Evolutionary conservation across 2,888 invertebrate species (phyloP), one percentile per base, ranked within the genome.

Genomic region (Polyommatus iphigenia): DNA sequence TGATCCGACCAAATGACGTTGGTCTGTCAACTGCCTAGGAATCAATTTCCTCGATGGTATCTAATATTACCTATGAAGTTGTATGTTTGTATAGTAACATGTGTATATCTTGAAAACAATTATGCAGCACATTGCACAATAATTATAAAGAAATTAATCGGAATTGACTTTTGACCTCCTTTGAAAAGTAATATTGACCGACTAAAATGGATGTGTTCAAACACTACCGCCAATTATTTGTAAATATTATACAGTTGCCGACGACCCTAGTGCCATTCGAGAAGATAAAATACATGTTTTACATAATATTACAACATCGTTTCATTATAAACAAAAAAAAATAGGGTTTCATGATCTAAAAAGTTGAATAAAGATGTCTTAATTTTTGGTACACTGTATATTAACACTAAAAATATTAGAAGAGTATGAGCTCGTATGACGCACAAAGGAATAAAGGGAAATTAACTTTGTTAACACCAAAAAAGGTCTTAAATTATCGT

Each of bases 281-380:
- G 24, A 24, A 67, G 67, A 67, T 67, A 67, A 29, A 67, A 62
- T 20, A 67, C 67, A 24, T 67, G 15, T 67, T 67, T 29, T 67
- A 29, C 24, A 67, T 67, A 67, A 29, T 67, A 67, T 29, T 67
- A 15, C 5, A 67, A 67, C 2, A 67, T 67, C 13, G 1, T 67
- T 67, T 24, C 24, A 62, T 29, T 62, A 29, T 29, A 67, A 67
- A 13, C 5, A 29, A 29, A 29, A 3, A 13, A 15, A 10, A 13
- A 24, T 67, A 15, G 67, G 15, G 67, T 67, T 67, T 0, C 67
- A 29, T 67, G 24, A 4, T 50, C 10, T 36, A 24, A 29, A 54
- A 20, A 54, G 3, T 54, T 32, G 10, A 3, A 62, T 79, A 41
- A 41, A 41, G 36, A 41, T 41, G 36, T 41, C 0, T 41, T 41